Evolutionary conservation across 2,113 vertebrate species (phyloP), one percentile per base, ranked within the genome.

Genomic region (Callochromis pleurospilus): DNA sequence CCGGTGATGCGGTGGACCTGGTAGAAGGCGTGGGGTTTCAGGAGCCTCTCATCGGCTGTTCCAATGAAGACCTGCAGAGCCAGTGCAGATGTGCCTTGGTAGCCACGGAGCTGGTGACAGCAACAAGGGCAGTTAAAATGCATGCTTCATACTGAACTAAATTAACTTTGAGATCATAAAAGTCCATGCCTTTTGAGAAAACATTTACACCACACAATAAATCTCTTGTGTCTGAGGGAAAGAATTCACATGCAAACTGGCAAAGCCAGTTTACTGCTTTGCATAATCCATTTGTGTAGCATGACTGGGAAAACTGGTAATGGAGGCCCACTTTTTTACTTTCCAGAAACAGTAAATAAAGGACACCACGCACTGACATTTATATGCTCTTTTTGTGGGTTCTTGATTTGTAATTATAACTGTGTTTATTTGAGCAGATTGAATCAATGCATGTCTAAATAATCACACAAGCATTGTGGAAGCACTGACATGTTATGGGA

Each of bases 1-100:
- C 99, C 98, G 0, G 98, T 99, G 94, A 99, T 98, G 65, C 98
- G 97, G 86, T 99, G 98, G 42, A 98, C 99, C 95, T 99, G 99
- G 94, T 99, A 99, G 95, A 99, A 99, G 60, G 99, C 97, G 1
- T 99, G 99, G 1, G 98, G 98, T 81, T 98, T 98, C 11, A 99
- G 97, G 75, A 98, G 95, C 24, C 97, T 94, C 93, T 99, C 98
- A 0, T 99, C 99, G 0, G 99, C 98, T 0, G 98, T 99, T 58
- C 99, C 99, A 1, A 99, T 99, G 95, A 99, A 99, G 95, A 99
- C 97, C 94, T 99, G 98, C 55, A 99, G 97, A 3, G 94, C 97
- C 93, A 99, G 95, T 1, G 97, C 97, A 42, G 97, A 97, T 36
- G 95, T 95, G 55, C 98, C 98, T 92, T 97, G 96, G 95, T 99